Base-by-base conservation (phyloP, 2,888 invertebrate species). In the Drosophila pegasa region DNA sequence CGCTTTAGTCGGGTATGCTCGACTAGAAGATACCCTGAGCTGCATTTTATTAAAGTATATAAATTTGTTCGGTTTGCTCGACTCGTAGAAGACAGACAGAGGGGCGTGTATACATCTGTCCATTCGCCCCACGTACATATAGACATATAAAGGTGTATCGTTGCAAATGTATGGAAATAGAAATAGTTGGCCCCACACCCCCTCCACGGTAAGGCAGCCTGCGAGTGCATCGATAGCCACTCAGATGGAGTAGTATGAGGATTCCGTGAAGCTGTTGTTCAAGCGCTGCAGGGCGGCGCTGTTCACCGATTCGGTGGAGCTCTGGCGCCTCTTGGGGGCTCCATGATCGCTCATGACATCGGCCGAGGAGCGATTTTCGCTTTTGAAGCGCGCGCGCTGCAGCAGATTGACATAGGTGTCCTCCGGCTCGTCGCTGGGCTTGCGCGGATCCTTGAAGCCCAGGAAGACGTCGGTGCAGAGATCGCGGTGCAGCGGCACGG, bases 391-490 rank as follows among this genome's bases (percentile, higher is more conserved):
- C 4, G 38, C 41, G 4, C 55, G 72, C 9, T 29, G 51, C 31
- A 71, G 9, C 18, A 33, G 3, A 7, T 10, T 10, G 3, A 0
- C 10, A 9, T 20, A 4, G 0, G 1, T 2, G 3, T 25, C 29
- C 0, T 29, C 25, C 4, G 3, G 6, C 14, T 16, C 0, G 0
- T 45, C 18, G 16, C 0, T n/a, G 0, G 0, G 0, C 7, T 29
- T 25, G 0, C 14, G 37, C 0, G 65, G 56, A 71, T 60, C 40
- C 14, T 35, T 33, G 27, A 54, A 71, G 40, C 72, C 71, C 0
- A 71, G 22, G n/a, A 64, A 71, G 2, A 56, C 55, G 0, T 60
- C 12, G 2, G 65, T 56, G 0, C 45, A 12, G 1, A 59, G 41
- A 8, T 31, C 60, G 0, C 9, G 25, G 16, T 71, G 27, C 0